These are phyloP conservation scores for Lasioglossum lativentre DNA, from an alignment of 2,888 invertebrate species.

Conservation along the genomic window DNA sequence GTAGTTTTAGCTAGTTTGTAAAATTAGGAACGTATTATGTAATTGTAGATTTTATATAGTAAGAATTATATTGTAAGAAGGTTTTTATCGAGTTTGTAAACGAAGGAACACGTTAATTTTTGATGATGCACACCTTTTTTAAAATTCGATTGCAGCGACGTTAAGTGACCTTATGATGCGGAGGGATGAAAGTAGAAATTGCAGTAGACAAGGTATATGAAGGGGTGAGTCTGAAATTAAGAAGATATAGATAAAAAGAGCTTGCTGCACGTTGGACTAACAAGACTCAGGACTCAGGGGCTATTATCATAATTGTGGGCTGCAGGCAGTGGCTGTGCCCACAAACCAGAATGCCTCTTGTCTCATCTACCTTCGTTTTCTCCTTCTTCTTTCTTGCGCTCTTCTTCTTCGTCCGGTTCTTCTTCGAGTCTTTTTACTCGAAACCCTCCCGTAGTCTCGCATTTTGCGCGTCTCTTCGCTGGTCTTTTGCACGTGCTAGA, in stretches of 20 bases:
- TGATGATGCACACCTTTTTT: background rate
- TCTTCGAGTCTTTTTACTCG: slow-evolving; percentile 70
- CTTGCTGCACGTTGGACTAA: slow-evolving; percentile 82
- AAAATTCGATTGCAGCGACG: slow-evolving; percentile 65
- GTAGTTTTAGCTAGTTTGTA: background rate
- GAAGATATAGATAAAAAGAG: slow-evolving; percentile 79
- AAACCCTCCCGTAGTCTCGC: slow-evolving; percentile 73
- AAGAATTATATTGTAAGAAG: too few relatives aligned
- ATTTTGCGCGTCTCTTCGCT: slow-evolving; percentile 69
- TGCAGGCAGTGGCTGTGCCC: slow-evolving; percentile 84
- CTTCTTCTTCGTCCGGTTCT: slow-evolving; percentile 34
- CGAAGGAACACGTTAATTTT: background rate
- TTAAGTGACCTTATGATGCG: slow-evolving; percentile 59
- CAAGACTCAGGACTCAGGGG: slow-evolving; percentile 82
- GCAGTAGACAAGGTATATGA: slow-evolving; percentile 45
- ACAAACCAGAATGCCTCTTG: slow-evolving; percentile 84
- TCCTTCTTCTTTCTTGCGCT: slow-evolving; percentile 47
- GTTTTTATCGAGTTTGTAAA: background rate
- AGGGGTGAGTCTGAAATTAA: slow-evolving; percentile 66
- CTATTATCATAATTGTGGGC: slow-evolving; percentile 85
- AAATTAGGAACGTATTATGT: too few relatives aligned
- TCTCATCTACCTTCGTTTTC: slow-evolving; percentile 79
- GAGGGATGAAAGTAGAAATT: slow-evolving; percentile 62
- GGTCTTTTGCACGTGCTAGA: slow-evolving; percentile 71
- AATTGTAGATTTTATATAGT: too few relatives aligned